phyloP scores from a whole-genome alignment of 2,113 vertebrate genomes.

The Psammodynastes pulverulentus region DNA sequence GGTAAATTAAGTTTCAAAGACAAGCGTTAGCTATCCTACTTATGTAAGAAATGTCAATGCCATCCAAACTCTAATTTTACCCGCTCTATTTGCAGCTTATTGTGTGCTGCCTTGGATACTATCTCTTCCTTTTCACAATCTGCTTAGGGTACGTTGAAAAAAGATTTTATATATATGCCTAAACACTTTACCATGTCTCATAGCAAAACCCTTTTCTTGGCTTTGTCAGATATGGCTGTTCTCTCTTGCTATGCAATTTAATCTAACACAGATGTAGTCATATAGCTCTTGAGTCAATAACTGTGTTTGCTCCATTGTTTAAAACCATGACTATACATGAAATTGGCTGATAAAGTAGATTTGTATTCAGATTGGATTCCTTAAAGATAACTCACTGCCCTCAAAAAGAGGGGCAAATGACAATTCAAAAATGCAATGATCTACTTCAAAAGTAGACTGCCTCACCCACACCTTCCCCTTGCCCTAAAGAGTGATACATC shows the following conservation, averaged over 20 bases:
- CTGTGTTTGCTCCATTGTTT: not conserved
- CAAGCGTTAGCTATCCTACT: not conserved
- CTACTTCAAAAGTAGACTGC: not conserved
- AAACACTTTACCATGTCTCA: not conserved
- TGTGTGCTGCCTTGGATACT: not conserved
- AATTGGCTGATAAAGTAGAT: not conserved
- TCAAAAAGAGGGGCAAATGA: not conserved
- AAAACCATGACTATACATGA: not conserved
- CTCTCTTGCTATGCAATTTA: not conserved
- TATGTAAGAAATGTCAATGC: not conserved
- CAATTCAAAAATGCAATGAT: not conserved
- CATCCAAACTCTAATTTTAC: not conserved
- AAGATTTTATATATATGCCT: not conserved
- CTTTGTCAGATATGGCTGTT: not conserved
- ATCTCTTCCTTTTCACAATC: not conserved
- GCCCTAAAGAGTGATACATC: not conserved
- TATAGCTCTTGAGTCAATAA: rapidly evolving
- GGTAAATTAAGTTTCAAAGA: not conserved
- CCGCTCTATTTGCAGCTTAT: not conserved
- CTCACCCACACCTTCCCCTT: not conserved
- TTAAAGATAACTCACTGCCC: not conserved
- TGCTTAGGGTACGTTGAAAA: not conserved
- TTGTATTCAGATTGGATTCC: not conserved
- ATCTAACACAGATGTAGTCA: not conserved
- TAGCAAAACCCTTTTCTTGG: not conserved